A percentile compares a stretch with the other conserved stretches of the same genome.
These are phyloP conservation scores for Falcunculus frontatus DNA, from an alignment of 2,113 vertebrate species.

Conservation along the genomic window DNA sequence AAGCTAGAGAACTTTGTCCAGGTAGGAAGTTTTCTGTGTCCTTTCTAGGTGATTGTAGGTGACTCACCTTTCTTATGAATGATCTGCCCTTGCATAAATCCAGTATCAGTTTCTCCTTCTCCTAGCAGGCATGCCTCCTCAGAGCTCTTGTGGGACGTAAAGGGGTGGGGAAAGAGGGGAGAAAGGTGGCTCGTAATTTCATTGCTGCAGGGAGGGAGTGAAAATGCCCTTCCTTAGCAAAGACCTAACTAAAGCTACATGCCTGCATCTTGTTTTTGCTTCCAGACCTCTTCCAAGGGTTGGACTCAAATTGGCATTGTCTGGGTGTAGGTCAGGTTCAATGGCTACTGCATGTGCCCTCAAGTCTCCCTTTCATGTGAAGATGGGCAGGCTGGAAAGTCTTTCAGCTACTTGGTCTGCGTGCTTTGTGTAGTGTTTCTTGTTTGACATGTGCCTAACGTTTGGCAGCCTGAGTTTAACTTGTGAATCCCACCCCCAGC, in stretches of 20 bases:
- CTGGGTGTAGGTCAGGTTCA: slow-evolving; percentile 60
- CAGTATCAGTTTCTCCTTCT: not conserved
- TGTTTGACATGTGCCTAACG: not conserved
- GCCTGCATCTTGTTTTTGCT: slow-evolving; percentile 24
- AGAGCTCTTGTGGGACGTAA: not conserved
- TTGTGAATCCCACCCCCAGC: not conserved
- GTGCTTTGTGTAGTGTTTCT: slow-evolving; percentile 16
- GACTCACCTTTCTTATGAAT: not conserved
- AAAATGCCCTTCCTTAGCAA: not conserved
- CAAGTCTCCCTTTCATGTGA: not conserved
- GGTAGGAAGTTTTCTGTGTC: not conserved
- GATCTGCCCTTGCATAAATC: not conserved
- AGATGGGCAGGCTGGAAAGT: slow-evolving; percentile 40
- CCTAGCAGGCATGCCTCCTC: not conserved
- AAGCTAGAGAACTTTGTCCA: not conserved
- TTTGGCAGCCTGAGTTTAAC: slow-evolving; percentile 43
- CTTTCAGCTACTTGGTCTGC: not conserved
- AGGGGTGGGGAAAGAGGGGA: not conserved
- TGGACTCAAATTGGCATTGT: slow-evolving; percentile 38
- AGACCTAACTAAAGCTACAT: not conserved
- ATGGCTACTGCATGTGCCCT: slow-evolving; percentile 19
- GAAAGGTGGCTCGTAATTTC: not conserved
- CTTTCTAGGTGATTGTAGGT: not conserved
- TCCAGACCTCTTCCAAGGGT: slow-evolving; percentile 46
- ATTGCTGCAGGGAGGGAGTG: not conserved